phyloP scores from a whole-genome alignment of 2,113 vertebrate species.

The Caranx ignobilis region DNA sequence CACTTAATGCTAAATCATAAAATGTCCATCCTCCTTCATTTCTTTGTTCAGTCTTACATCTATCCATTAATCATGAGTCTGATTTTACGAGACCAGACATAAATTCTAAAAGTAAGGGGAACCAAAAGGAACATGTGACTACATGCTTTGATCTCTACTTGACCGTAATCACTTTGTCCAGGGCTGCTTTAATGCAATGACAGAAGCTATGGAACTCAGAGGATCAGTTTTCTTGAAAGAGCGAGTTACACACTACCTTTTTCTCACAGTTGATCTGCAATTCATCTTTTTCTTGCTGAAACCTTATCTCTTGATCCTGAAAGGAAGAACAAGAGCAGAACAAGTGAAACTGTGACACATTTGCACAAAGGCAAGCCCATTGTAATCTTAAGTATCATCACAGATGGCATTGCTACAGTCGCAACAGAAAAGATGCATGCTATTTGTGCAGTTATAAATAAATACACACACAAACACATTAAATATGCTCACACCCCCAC shows the following conservation, averaged over 20 bases:
- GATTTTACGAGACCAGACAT: constrained; percentile 52
- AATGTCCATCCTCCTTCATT: constrained; percentile 8
- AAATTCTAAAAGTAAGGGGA: constrained; percentile 39
- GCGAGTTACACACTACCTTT: constrained; percentile 84
- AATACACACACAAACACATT: background rate
- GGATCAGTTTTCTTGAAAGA: constrained; percentile 19
- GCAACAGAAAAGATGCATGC: background rate
- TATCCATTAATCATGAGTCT: constrained; percentile 42
- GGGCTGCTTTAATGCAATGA: constrained; percentile 34
- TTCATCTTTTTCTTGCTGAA: constrained; percentile 87
- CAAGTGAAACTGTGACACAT: background rate
- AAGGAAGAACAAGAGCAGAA: constrained; percentile 15
- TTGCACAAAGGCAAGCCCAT: background rate
- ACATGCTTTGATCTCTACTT: constrained; percentile 62
- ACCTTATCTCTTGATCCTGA: constrained; percentile 89
- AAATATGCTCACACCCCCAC: background rate
- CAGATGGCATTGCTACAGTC: background rate
- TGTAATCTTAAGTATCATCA: background rate
- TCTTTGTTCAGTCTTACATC: constrained; percentile 15
- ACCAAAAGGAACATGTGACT: constrained; percentile 44
- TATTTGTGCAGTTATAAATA: background rate
- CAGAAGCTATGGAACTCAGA: constrained; percentile 30
- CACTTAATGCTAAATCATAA: constrained; percentile 10
- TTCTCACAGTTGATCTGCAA: constrained; percentile 86
- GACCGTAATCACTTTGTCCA: constrained; percentile 49